A percentile compares a stretch with the other conserved stretches of the same genome.
Evolutionary conservation across 1,140 invertebrate genomes (phyloP).

Genomic region (Philotrypesis tridentata): DNA sequence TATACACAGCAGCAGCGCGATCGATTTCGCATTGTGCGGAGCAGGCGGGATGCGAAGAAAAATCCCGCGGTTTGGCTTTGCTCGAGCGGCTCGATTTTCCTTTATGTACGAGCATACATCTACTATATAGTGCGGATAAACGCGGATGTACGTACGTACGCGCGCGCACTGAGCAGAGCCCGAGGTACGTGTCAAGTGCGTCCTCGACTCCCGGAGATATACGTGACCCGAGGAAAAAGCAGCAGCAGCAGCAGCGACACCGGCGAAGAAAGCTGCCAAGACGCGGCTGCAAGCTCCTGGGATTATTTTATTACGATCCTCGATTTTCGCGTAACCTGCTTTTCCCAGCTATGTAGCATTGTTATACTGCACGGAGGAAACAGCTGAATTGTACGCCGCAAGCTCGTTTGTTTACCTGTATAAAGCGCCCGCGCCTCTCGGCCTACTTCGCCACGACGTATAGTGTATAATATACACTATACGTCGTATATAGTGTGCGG

Average conservation of each 20-base stretch:
- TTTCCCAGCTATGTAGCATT: no score
- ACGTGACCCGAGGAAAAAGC: constrained; percentile 22
- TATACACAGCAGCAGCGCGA: no score
- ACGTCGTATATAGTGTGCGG: no score
- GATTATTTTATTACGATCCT: neutral
- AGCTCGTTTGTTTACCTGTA: neutral
- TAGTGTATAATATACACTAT: no score
- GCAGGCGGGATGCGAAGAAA: neutral
- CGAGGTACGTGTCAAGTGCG: constrained; percentile 19
- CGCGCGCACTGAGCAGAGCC: neutral
- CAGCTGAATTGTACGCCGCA: neutral
- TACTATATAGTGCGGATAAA: neutral
- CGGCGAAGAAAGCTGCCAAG: neutral
- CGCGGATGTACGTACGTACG: neutral
- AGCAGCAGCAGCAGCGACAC: neutral
- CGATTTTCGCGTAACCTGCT: neutral
- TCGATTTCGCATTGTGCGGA: no score
- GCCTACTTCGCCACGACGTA: neutral
- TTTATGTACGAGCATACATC: neutral
- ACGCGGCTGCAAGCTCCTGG: neutral
- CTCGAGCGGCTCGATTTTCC: neutral
- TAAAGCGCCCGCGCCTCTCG: neutral
- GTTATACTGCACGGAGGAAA: neutral
- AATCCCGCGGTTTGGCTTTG: neutral
- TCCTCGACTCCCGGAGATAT: neutral